Conservation (phyloP, 2,113 vertebrate species). For the Patagioenas fasciata region DNA sequence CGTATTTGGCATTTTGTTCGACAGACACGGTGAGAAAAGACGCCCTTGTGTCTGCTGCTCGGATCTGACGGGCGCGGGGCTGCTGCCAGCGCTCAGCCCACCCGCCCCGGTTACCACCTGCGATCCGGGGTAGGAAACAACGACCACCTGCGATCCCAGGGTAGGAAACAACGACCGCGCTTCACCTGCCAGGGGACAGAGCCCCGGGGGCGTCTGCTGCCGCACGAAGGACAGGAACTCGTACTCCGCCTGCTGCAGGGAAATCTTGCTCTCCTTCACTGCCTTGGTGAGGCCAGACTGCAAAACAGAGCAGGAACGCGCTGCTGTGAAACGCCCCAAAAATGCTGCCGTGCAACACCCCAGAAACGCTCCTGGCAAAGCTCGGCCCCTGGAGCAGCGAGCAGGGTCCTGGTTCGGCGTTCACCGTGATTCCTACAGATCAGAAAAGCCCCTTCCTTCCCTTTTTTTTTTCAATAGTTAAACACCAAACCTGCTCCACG, state of each 20-base stretch:
- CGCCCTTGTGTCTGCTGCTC: neutral
- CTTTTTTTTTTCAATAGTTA: neutral
- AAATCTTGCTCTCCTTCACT: slow-evolving; percentile 88
- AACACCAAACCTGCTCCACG: slow-evolving; percentile 34
- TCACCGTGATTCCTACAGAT: neutral
- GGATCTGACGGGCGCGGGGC: too few species aligned
- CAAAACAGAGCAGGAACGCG: slow-evolving; percentile 40
- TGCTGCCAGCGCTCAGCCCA: too few species aligned
- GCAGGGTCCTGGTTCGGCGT: neutral
- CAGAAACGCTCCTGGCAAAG: too few species aligned
- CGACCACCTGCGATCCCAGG: too few species aligned
- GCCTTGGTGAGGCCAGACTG: slow-evolving; percentile 96
- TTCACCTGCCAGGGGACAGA: slow-evolving; percentile 94
- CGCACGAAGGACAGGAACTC: slow-evolving; percentile 95
- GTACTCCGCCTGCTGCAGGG: slow-evolving; percentile 90
- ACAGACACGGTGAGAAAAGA: neutral
- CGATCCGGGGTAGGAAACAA: too few species aligned
- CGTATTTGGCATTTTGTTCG: fast-evolving
- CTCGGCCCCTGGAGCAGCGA: too few species aligned
- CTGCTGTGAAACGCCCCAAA: too few species aligned
- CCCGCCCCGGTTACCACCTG: too few species aligned
- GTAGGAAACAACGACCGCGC: too few species aligned
- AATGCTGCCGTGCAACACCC: too few species aligned
- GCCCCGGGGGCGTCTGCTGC: slow-evolving; percentile 91
- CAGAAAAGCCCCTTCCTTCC: neutral